These are phyloP conservation scores for Oscheius sp. DNA, from an alignment of 2,888 invertebrate genomes.

Conservation along the genomic window DNA sequence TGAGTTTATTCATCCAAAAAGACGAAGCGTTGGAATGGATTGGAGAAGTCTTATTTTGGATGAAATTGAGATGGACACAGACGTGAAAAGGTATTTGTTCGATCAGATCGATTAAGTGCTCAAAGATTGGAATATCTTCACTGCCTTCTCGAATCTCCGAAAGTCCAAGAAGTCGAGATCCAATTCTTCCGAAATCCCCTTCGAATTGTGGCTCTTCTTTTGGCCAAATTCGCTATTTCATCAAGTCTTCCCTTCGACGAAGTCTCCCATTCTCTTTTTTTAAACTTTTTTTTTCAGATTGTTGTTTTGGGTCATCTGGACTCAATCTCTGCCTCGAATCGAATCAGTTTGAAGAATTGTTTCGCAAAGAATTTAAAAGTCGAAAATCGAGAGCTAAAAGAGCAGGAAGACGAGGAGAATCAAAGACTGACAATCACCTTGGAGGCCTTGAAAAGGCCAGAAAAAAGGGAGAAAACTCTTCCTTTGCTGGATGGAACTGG, in stretches of 20 bases:
- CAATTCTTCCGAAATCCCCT: neutral
- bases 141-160: no score
- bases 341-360: constrained; percentile 2
- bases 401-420: neutral
- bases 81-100: neutral
- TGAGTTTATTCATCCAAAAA: neutral
- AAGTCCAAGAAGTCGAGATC: no score
- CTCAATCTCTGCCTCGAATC: neutral
- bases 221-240: neutral
- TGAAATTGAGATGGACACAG: neutral
- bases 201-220: neutral
- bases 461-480: neutral
- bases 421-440: neutral
- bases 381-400: constrained; percentile 3
- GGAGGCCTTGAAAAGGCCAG: neutral
- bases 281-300: neutral
- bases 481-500: neutral
- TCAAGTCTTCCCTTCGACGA: neutral
- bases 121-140: neutral
- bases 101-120: neutral
- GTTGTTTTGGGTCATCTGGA: neutral
- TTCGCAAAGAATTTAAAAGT: neutral
- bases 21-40: neutral
- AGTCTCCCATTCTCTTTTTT: no score
- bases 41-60: neutral